phyloP scores from a whole-genome alignment of 2,888 invertebrate species.

The Thymelicus lineola region DNA sequence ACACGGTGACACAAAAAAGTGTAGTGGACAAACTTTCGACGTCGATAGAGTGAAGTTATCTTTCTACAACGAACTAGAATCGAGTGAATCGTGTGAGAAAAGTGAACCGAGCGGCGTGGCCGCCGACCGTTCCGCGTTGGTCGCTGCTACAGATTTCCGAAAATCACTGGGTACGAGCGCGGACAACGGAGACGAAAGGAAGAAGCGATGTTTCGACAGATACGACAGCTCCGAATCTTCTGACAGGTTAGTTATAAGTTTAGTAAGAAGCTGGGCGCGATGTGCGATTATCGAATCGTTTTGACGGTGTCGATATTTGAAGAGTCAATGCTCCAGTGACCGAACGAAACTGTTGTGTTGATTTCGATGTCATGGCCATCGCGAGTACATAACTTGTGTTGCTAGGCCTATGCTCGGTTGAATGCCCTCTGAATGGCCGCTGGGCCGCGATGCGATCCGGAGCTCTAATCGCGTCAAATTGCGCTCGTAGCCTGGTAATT shows the following conservation, averaged over 20 bases:
- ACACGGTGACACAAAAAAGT: slow-evolving; percentile 84
- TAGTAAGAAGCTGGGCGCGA: slow-evolving; percentile 11
- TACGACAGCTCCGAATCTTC: slow-evolving; percentile 97
- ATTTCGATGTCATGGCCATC: slow-evolving; percentile 83
- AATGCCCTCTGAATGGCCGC: slow-evolving; percentile 70
- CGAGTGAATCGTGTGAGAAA: slow-evolving; percentile 83
- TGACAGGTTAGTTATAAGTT: slow-evolving; percentile 90
- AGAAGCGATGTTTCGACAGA: slow-evolving; percentile 95
- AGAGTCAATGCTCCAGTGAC: slow-evolving; percentile 84
- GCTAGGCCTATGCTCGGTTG: slow-evolving; percentile 64
- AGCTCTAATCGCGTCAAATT: slow-evolving; percentile 57
- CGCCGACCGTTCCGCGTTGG: slow-evolving; percentile 64
- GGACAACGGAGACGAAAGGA: slow-evolving; percentile 86
- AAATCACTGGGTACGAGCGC: slow-evolving; percentile 66
- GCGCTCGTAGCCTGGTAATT: slow-evolving; percentile 47
- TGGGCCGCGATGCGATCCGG: slow-evolving; percentile 54
- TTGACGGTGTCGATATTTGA: slow-evolving; percentile 62
- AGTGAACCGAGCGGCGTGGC: slow-evolving; percentile 82
- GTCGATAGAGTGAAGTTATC: slow-evolving; percentile 75
- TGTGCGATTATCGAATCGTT: slow-evolving; percentile 48
- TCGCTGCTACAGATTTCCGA: slow-evolving; percentile 68
- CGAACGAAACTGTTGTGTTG: slow-evolving; percentile 75
- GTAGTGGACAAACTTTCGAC: slow-evolving; percentile 75
- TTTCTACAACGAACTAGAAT: slow-evolving; percentile 79
- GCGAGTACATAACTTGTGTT: slow-evolving; percentile 64